Evolutionary conservation across 2,113 vertebrate species (phyloP).

Genomic region (Corvus cornix): DNA sequence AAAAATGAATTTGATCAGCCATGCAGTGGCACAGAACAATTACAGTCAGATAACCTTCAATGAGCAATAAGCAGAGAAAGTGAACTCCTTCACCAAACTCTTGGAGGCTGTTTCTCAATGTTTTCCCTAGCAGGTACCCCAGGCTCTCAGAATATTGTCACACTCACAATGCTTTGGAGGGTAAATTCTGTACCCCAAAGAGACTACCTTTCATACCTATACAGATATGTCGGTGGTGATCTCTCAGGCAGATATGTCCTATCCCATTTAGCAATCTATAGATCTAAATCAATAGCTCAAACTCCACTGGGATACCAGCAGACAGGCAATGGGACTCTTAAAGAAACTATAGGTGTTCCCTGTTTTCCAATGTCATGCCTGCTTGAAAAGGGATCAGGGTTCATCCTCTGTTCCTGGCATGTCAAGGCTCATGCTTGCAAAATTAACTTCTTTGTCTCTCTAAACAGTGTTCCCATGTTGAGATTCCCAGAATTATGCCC

Average conservation of each 20-base stretch:
- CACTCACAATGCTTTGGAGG: neutral
- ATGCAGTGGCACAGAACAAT: neutral
- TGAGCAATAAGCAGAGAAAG: neutral
- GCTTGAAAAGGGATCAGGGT: neutral
- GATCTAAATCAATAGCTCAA: neutral
- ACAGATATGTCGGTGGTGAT: neutral
- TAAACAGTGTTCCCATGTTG: neutral
- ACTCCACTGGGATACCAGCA: neutral
- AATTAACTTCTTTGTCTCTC: neutral
- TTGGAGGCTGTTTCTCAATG: neutral
- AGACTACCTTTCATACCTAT: neutral
- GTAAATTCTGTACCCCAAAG: neutral
- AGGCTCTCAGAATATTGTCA: neutral
- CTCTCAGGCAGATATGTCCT: neutral
- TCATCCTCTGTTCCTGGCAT: neutral
- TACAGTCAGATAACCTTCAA: slow-evolving; percentile 1
- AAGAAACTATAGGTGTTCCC: neutral
- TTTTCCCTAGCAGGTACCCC: neutral
- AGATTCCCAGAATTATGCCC: neutral
- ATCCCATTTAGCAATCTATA: neutral
- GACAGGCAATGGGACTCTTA: neutral
- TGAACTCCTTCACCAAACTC: neutral
- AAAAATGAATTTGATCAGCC: neutral
- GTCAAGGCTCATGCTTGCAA: neutral
- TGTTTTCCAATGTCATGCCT: neutral